A percentile compares a stretch with the other conserved stretches of the same genome.
These are phyloP conservation scores for Pelvicachromis taeniatus DNA, from an alignment of 2,113 vertebrate species.

Conservation along the genomic window DNA sequence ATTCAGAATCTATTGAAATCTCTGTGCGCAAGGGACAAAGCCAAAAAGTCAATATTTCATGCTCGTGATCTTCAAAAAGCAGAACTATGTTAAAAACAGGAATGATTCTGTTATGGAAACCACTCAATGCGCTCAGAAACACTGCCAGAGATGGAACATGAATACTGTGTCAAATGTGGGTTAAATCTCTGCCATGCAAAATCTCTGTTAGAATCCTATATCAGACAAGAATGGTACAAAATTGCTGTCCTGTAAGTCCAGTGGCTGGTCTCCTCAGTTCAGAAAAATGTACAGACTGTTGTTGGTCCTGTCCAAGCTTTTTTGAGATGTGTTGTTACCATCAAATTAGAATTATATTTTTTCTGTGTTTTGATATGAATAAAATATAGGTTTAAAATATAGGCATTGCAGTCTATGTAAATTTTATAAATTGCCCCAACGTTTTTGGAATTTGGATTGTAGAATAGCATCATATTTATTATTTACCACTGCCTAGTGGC, in stretches of 20 bases:
- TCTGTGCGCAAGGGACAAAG: neutral
- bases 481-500: neutral
- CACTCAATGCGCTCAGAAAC: accelerated
- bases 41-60: neutral
- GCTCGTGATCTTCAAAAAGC: neutral
- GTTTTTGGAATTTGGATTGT: neutral
- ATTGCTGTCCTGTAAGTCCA: neutral
- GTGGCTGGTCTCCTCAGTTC: neutral
- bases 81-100: too few species aligned
- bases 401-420: neutral
- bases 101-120: neutral
- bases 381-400: neutral
- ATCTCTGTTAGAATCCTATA: neutral
- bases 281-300: accelerated
- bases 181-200: accelerated
- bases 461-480: neutral
- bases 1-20: neutral
- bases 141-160: neutral
- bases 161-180: neutral
- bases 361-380: accelerated
- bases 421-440: accelerated
- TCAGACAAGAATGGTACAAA: neutral
- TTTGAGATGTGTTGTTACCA: neutral
- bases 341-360: neutral
- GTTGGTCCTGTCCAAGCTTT: neutral